Base-by-base conservation (phyloP, 1,140 invertebrate species). In the Metopolophium dirhodum region DNA sequence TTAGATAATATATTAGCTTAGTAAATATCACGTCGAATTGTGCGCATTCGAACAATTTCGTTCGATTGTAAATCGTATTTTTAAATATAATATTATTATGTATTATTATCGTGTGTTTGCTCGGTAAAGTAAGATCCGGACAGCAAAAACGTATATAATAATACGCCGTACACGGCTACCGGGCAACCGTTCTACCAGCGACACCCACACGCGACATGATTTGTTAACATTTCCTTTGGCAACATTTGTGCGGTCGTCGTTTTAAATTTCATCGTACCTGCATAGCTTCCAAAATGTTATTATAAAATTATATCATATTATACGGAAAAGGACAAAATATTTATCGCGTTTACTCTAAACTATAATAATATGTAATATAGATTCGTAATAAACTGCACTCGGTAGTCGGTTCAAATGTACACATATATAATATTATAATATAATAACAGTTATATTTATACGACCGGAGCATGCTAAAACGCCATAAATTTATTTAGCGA, bases 191-290 rank as follows among this genome's bases (percentile, higher is more conserved):
- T 45, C 37, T 41, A 23, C 37, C 7, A 20, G 11, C 30, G 45
- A 18, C 30, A n/a, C 47, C 86, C 47, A 87, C 86, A 87, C 86
- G 86, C 86, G 6, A 87, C 86, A 87, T 87, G 86, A 87, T 87
- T 87, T 87, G 47, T 35, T 49, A 35, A 87, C 86, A n/a, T 49
- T 87, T 87, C 86, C 18, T 47, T 87, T 87, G 86, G 47, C 86
- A 87, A 87, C 86, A 87, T 49, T 87, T 49, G 45, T 49, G 86
- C 86, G 45, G 86, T 47, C 83, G 86, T 49, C 47, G 86, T 87
- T n/a, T 86, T 86, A 86, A 30, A 45, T 86, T 86, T 85, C 83
- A 85, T 85, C 83, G 83, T 54, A 6, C 4, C 2, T 83, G 45
- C 37, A 26, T 26, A n/a, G n/a, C 2, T 22, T 83, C 22, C 20